Conservation (phyloP, 2,113 vertebrate genomes). For the Eupsittula cactorum region DNA sequence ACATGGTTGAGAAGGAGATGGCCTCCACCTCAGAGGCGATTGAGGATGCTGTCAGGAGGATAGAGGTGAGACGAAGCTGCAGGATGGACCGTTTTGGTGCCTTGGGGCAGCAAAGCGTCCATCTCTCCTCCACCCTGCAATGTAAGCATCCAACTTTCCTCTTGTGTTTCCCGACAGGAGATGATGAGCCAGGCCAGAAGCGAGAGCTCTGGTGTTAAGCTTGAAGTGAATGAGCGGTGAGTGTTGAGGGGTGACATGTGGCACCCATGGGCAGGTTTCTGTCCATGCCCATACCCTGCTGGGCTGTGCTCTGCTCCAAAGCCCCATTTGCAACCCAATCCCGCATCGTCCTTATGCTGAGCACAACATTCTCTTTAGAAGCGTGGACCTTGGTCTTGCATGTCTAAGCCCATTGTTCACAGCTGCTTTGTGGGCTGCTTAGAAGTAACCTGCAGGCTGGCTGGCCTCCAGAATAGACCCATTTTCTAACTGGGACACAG, state of each 20-base stretch:
- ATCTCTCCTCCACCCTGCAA: background rate
- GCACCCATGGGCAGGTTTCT: background rate
- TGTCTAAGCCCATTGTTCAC: background rate
- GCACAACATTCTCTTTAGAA: background rate
- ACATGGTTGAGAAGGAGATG: slow-evolving; percentile 98
- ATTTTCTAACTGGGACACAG: rapidly evolving
- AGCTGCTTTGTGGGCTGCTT: background rate
- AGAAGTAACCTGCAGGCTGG: background rate
- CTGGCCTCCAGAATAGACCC: background rate
- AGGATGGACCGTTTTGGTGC: background rate
- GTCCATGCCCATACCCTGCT: rapidly evolving
- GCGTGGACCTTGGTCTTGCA: background rate
- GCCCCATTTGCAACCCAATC: rapidly evolving
- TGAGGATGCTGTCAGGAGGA: slow-evolving; percentile 91
- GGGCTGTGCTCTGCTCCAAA: background rate
- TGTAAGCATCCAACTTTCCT: background rate
- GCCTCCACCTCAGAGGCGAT: slow-evolving; percentile 91
- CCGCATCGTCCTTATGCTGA: background rate
- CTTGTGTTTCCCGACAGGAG: slow-evolving; percentile 76
- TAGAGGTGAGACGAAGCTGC: slow-evolving; percentile 80
- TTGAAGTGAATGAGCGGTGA: slow-evolving; percentile 97
- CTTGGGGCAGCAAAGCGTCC: background rate
- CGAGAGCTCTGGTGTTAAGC: slow-evolving; percentile 88
- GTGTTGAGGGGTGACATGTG: background rate
- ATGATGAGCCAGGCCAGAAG: slow-evolving; percentile 95